phyloP scores from a whole-genome alignment of 2,888 invertebrate species.

The Eupithecia centaureata region DNA sequence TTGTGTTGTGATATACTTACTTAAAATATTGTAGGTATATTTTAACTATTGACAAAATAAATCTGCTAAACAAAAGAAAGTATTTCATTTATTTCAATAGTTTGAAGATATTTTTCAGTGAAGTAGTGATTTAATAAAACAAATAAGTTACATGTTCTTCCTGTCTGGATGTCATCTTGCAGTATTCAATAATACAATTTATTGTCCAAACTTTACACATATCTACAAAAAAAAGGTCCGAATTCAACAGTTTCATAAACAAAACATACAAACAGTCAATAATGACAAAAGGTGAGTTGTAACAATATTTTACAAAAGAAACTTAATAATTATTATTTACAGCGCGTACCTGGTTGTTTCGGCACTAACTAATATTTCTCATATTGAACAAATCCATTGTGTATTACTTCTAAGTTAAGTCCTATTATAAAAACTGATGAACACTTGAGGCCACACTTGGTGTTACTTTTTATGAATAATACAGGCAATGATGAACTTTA shows the following conservation, averaged over 20 bases:
- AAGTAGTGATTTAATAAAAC: background rate
- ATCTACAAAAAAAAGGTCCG: constrained; percentile 67
- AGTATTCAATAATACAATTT: constrained; percentile 68
- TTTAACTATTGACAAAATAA: constrained; percentile 19
- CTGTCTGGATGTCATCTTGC: constrained; percentile 39
- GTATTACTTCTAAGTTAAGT: constrained; percentile 46
- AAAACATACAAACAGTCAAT: constrained; percentile 51
- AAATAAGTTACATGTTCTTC: constrained; percentile 8
- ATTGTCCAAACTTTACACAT: constrained; percentile 80
- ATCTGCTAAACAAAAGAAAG: constrained; percentile 1
- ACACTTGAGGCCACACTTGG: constrained; percentile 71
- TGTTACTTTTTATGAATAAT: constrained; percentile 39
- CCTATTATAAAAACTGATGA: constrained; percentile 56
- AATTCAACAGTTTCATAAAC: constrained; percentile 52
- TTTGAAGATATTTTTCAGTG: background rate
- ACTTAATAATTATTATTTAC: constrained; percentile 80
- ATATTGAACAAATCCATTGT: constrained; percentile 36
- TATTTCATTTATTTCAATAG: constrained; percentile 9
- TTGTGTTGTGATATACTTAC: too few relatives aligned
- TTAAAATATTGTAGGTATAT: background rate
- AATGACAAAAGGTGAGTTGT: constrained; percentile 51
- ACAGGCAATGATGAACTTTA: constrained; percentile 12
- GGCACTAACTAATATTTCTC: constrained; percentile 52
- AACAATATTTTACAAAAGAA: constrained; percentile 75
- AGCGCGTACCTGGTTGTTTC: constrained; percentile 66